Evolutionary conservation across 1,140 invertebrate species (phyloP).

Genomic region (Drosophila pseudoobscura): DNA sequence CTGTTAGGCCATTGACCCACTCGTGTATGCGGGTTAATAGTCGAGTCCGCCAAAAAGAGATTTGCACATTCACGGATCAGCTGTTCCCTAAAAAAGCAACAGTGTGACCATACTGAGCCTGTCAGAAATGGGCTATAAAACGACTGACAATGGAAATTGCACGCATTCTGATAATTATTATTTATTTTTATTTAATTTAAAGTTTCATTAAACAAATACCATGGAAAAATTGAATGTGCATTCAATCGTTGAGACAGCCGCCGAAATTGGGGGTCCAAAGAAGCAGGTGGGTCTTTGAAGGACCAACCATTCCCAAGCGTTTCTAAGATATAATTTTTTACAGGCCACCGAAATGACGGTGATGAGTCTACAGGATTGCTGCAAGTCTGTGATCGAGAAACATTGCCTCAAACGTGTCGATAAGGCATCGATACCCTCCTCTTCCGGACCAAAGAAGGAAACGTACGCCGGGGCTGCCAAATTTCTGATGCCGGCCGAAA

Average conservation of each 20-base stretch:
- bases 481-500: conserved; percentile 84
- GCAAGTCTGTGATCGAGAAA: conserved; percentile 84
- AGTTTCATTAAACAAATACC: too few species aligned
- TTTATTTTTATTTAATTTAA: too few species aligned
- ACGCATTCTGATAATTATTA: too few species aligned
- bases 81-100: too few species aligned
- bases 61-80: background rate
- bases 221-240: conserved; percentile 67
- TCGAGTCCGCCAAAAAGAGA: conserved; percentile 18
- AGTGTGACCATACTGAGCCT: too few species aligned
- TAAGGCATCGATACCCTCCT: conserved; percentile 36
- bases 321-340: background rate
- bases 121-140: too few species aligned
- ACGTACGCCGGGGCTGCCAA: conserved; percentile 24
- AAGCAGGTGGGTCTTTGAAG: conserved; percentile 49
- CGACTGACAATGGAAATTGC: too few species aligned
- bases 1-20: conserved; percentile 52
- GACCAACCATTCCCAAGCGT: too few species aligned
- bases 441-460: conserved; percentile 31
- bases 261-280: conserved; percentile 76
- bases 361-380: conserved; percentile 86
- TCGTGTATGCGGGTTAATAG: conserved; percentile 12
- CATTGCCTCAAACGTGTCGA: conserved; percentile 44
- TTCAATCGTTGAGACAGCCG: conserved; percentile 72
- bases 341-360: conserved; percentile 87